phyloP scores from a whole-genome alignment of 1,140 invertebrate genomes.

The Pygmarrhopalites habei region DNA sequence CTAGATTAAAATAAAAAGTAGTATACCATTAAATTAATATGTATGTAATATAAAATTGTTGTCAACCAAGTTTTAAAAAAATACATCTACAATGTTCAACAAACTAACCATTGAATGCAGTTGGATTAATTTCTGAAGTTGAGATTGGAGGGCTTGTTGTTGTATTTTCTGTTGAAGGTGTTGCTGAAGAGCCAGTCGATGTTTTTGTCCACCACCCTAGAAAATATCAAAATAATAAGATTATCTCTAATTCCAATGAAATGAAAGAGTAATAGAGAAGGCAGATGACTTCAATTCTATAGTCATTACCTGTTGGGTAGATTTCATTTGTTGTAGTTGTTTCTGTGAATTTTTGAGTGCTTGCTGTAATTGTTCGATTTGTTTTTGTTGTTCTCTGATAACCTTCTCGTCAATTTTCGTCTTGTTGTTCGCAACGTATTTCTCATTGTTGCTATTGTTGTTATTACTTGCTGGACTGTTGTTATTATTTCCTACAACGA shows the following conservation, averaged over 20 bases:
- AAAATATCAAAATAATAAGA: background rate
- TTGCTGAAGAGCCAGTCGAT: constrained; percentile 56
- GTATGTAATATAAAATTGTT: too few relatives aligned
- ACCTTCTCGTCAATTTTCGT: constrained; percentile 13
- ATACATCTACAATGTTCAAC: too few relatives aligned
- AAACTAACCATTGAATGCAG: constrained; percentile 47
- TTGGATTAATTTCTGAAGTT: constrained; percentile 43
- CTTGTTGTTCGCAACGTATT: background rate
- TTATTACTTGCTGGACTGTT: background rate
- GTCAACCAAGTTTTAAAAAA: too few relatives aligned
- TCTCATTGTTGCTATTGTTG: background rate
- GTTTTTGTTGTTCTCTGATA: constrained; percentile 72
- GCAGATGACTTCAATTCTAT: constrained; percentile 10
- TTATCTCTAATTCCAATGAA: too few relatives aligned
- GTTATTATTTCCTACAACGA: background rate
- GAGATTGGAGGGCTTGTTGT: constrained; percentile 49
- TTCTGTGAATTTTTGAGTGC: constrained; percentile 68
- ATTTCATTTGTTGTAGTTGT: constrained; percentile 53
- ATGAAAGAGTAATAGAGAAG: too few relatives aligned
- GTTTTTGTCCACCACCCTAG: constrained; percentile 40
- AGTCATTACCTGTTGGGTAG: constrained; percentile 27
- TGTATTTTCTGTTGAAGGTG: constrained; percentile 61
- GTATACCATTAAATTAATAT: too few relatives aligned
- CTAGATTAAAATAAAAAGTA: too few relatives aligned
- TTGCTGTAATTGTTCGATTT: constrained; percentile 78